These are phyloP conservation scores for Umimayanthus kanabou DNA, from an alignment of 92 coral and sea anemone species.

Conservation along the genomic window DNA sequence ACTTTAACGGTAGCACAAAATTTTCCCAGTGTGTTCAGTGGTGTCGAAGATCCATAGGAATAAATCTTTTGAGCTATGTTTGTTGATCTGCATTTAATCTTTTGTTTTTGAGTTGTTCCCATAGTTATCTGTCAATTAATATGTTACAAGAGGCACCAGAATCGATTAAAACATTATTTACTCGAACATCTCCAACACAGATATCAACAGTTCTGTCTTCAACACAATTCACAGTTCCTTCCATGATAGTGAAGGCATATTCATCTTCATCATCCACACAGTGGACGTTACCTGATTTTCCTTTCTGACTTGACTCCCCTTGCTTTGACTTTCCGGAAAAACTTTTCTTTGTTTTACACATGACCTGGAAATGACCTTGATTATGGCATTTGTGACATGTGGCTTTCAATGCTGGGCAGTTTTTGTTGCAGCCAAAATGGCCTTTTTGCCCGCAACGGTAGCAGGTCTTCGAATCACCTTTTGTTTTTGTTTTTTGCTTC, in stretches of 20 bases:
- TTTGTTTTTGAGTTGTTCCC: slow-evolving; percentile 46
- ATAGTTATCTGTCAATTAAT: slow-evolving; percentile 30
- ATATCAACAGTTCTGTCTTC: slow-evolving; percentile 16
- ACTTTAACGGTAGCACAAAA: not conserved
- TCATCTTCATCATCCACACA: slow-evolving; percentile 43
- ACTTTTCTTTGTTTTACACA: slow-evolving; percentile 48
- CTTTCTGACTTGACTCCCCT: too few species aligned
- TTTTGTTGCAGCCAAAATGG: slow-evolving; percentile 2
- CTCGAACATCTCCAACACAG: slow-evolving; percentile 33
- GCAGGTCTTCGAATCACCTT: slow-evolving; percentile 26
- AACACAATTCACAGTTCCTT: not conserved
- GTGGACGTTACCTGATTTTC: too few species aligned
- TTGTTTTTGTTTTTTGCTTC: slow-evolving; percentile 6
- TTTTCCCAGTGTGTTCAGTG: slow-evolving; percentile 29
- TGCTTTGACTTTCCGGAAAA: not conserved
- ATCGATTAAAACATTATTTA: slow-evolving; percentile 33
- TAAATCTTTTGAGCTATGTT: slow-evolving; percentile 24
- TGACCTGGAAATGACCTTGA: slow-evolving; percentile 45
- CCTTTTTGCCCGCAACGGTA: slow-evolving; percentile 45
- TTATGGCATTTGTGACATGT: slow-evolving; percentile 39
- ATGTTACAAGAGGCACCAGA: slow-evolving; percentile 48
- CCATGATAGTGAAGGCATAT: not conserved
- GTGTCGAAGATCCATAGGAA: slow-evolving; percentile 30
- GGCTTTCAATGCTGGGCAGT: slow-evolving; percentile 3
- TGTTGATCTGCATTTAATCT: slow-evolving; percentile 42